Evolutionary conservation across 2,888 invertebrate genomes (phyloP), one percentile per base, ranked within the genome.

Genomic region (Aelia acuminata): DNA sequence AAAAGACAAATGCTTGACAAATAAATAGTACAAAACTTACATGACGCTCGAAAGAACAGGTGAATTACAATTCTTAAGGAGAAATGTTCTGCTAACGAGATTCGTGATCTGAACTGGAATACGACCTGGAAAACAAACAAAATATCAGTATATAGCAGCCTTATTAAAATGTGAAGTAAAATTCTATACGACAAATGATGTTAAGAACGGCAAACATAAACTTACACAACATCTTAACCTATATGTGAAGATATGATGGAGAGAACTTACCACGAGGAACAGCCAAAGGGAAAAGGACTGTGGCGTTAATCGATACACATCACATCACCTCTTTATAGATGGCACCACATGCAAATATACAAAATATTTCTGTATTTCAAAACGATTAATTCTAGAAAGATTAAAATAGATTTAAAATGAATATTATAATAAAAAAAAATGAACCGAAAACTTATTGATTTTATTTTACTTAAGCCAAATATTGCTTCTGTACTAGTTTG

Each of bases 181-280:
- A 47, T 4, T 35, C n/a, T 22, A 43, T 13, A 87, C 26, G 26
- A 39, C n/a, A 26, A 87, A 26, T 75, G 8, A 7, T 31, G 5
- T 15, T 3, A 35, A 35, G 18, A 70, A 1, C 18, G 20, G 35
- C 1, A 3, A 35, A 1, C 20, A 1, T 1, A 26, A 39, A 87
- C 87, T 87, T 80, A 87, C 87, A n/a, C 49, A 49, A 22, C 87
- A 87, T 87, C 5, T 57, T 49, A 39, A 35, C 50, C 18, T 20
- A 35, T n/a, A 53, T 26, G 3, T n/a, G 49, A 53, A 26, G 22
- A 35, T 11, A 84, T 48, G 5, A 35, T n/a, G 26, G 26, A 22
- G 47, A 63, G 49, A 85, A 85, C 88, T 88, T 88, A 88, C 88
- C 88, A 88, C 63, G 88, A 88, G 22, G 49, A 48, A 75, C 48